These are phyloP conservation scores for Centroberyx gerrardi DNA, from an alignment of 2,797 vertebrate species.

Conservation along the genomic window DNA sequence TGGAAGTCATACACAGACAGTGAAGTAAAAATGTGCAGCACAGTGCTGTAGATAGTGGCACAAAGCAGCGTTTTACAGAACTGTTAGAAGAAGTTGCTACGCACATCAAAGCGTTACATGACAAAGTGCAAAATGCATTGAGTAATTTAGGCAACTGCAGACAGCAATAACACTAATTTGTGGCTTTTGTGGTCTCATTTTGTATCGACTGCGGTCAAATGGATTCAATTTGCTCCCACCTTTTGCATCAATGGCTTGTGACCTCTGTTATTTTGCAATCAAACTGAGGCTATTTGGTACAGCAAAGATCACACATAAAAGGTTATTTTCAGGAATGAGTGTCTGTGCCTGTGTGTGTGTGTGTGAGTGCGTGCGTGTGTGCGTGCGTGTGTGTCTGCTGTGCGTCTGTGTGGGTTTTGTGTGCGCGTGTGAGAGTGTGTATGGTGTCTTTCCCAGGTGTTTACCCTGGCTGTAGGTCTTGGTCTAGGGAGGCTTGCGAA, in stretches of 20 bases:
- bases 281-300: conserved; percentile 2
- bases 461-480: conserved; percentile 67
- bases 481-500: conserved; percentile 60
- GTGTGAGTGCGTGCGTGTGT: conserved; percentile 18
- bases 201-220: conserved; percentile 60
- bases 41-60: conserved; percentile 22
- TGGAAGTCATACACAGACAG: conserved; percentile 19
- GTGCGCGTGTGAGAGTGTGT: conserved; percentile 9
- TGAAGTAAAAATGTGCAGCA: neutral
- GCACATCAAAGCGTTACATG: conserved; percentile 6
- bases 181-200: conserved; percentile 38
- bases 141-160: conserved; percentile 47
- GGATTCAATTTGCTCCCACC: conserved; percentile 38
- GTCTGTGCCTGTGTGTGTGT: conserved; percentile 5
- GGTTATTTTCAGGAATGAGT: conserved; percentile 40
- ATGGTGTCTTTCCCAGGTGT: conserved; percentile 66
- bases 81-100: neutral
- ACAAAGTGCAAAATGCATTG: conserved; percentile 22
- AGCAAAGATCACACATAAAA: neutral
- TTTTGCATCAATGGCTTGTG: conserved; percentile 32
- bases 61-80: conserved; percentile 19
- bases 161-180: conserved; percentile 26
- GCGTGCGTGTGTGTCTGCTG: neutral
- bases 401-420: neutral
- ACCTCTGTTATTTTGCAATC: conserved; percentile 32